Evolutionary conservation across 2,888 invertebrate genomes (phyloP).

Genomic region (Phaedon cochleariae): DNA sequence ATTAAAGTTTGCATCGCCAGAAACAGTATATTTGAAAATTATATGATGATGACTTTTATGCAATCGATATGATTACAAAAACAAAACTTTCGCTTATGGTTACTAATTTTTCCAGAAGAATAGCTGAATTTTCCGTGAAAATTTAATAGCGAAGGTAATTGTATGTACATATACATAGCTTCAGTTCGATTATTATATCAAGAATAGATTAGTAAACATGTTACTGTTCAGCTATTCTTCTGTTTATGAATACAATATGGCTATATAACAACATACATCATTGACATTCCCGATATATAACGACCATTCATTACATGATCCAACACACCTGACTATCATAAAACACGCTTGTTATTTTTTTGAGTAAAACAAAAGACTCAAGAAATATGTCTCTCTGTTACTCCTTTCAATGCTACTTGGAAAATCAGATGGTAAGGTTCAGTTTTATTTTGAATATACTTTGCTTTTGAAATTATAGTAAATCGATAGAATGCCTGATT

Average conservation of each 20-base stretch:
- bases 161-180: no score
- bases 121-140: no score
- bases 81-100: not conserved
- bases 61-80: no score
- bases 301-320: constrained; percentile 1
- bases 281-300: not conserved
- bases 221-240: constrained; percentile 6
- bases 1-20: no score
- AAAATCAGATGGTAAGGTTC: constrained; percentile 64
- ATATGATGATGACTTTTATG: no score
- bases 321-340: constrained; percentile 30
- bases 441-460: constrained; percentile 52
- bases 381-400: constrained; percentile 53
- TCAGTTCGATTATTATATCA: no score
- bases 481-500: constrained; percentile 52
- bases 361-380: constrained; percentile 49
- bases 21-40: constrained; percentile 5
- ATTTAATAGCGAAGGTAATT: no score
- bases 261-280: not conserved
- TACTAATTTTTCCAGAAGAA: not conserved
- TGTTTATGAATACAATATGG: not conserved
- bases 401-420: constrained; percentile 61
- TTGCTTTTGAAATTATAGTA: constrained; percentile 44
- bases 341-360: constrained; percentile 49
- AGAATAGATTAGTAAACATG: no score